These are phyloP conservation scores for Nemoura dubitans DNA, from an alignment of 2,888 invertebrate species.

Conservation along the genomic window DNA sequence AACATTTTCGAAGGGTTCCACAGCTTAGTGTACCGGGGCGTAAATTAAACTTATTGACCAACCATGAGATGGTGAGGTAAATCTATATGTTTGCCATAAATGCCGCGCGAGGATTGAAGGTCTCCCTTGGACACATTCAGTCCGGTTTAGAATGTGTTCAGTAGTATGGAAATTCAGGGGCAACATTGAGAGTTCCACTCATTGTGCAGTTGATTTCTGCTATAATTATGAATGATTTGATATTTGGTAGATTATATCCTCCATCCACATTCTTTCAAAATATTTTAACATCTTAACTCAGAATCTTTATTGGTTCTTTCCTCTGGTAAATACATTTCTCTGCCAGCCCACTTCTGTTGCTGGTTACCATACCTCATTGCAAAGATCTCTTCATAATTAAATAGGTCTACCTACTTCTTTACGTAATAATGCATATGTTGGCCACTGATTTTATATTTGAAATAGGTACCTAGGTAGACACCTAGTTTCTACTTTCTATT, in stretches of 20 bases:
- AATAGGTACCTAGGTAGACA: no score
- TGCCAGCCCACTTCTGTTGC: background rate
- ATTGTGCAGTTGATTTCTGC: background rate
- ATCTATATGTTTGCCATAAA: no score
- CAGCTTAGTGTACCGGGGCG: no score
- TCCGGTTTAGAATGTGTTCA: no score
- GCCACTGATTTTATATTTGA: background rate
- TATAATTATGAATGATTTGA: background rate
- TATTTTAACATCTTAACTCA: background rate
- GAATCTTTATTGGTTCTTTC: background rate
- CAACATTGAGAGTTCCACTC: background rate
- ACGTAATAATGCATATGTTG: background rate
- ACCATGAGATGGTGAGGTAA: no score
- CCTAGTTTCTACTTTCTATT: background rate
- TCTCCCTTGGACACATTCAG: no score
- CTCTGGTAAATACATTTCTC: background rate
- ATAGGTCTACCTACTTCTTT: background rate
- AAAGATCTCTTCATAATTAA: slow-evolving; percentile 23
- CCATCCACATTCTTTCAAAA: background rate
- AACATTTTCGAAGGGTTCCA: no score
- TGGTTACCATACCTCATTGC: slow-evolving; percentile 15
- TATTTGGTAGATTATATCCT: background rate
- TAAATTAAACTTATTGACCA: no score
- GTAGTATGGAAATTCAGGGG: background rate
- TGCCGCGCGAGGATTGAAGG: no score